phyloP scores from a whole-genome alignment of 2,888 invertebrate genomes.

The Standfussiana lucernea region DNA sequence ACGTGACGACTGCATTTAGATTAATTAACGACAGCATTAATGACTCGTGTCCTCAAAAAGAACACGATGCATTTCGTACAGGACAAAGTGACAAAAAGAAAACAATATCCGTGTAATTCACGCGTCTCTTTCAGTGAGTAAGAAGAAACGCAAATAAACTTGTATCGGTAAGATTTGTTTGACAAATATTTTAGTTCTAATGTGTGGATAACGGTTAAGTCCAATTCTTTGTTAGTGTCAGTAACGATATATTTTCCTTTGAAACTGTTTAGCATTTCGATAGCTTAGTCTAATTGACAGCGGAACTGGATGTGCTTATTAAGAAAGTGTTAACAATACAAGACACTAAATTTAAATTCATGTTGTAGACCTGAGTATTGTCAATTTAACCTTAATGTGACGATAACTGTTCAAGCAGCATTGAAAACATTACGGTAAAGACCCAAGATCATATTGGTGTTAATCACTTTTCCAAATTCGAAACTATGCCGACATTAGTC shows the following conservation, averaged over 20 bases:
- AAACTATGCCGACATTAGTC: conserved; percentile 36
- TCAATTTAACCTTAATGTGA: neutral
- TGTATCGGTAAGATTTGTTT: conserved; percentile 8
- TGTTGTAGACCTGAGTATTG: neutral
- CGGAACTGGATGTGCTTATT: neutral
- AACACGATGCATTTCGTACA: conserved; percentile 31
- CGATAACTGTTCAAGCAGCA: conserved; percentile 6
- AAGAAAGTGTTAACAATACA: neutral
- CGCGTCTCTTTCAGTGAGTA: conserved; percentile 8
- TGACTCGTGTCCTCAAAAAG: conserved; percentile 46
- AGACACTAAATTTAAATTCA: neutral
- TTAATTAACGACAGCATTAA: conserved; percentile 57
- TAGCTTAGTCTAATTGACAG: neutral
- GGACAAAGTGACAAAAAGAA: conserved; percentile 43
- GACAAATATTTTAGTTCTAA: conserved; percentile 32
- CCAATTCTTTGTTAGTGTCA: conserved; percentile 2
- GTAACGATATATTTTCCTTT: conserved; percentile 7
- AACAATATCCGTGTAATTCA: conserved; percentile 32
- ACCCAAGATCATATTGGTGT: conserved; percentile 26
- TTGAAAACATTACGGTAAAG: conserved; percentile 26
- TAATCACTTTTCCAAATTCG: conserved; percentile 52
- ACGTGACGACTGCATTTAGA: conserved; percentile 49
- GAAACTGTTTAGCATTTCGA: conserved; percentile 2
- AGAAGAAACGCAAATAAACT: conserved; percentile 23
- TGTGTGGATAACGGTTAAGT: conserved; percentile 24